Conservation (phyloP, 1,140 invertebrate genomes). For the Atta colombica region DNA sequence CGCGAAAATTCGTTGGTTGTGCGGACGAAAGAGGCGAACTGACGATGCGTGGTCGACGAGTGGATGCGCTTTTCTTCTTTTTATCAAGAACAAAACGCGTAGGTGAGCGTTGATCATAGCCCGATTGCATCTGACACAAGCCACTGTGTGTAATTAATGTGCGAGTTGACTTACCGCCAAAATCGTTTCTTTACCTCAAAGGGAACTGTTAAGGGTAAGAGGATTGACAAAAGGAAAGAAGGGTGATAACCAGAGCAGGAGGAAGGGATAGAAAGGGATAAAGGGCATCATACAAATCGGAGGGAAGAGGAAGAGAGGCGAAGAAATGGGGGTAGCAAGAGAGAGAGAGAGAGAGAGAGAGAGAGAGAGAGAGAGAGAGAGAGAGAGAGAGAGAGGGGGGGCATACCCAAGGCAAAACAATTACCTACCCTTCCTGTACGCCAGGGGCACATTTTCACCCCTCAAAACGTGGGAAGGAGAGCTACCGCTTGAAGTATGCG, state of each 20-base stretch:
- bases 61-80: constrained; percentile 17
- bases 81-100: not conserved
- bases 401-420: constrained; percentile 73
- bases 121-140: constrained; percentile 9
- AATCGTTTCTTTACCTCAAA: constrained; percentile 52
- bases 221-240: constrained; percentile 52
- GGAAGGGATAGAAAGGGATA: constrained; percentile 22
- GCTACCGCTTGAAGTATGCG: constrained; percentile 77
- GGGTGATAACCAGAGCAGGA: constrained; percentile 19
- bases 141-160: constrained; percentile 33
- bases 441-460: constrained; percentile 78
- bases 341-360: constrained; percentile 34
- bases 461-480: constrained; percentile 77
- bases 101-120: constrained; percentile 13
- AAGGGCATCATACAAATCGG: constrained; percentile 50
- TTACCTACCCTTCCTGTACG: constrained; percentile 77
- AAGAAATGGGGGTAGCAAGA: not conserved
- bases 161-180: constrained; percentile 41
- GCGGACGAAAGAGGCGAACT: constrained; percentile 12
- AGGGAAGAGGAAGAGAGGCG: constrained; percentile 9
- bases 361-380: constrained; percentile 26
- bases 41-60: constrained; percentile 11
- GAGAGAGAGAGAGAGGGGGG: constrained; percentile 42
- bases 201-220: constrained; percentile 23
- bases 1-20: constrained; percentile 45